These are phyloP conservation scores for Lithobates sylvaticus DNA, from an alignment of 2,797 vertebrate genomes.

Conservation along the genomic window DNA sequence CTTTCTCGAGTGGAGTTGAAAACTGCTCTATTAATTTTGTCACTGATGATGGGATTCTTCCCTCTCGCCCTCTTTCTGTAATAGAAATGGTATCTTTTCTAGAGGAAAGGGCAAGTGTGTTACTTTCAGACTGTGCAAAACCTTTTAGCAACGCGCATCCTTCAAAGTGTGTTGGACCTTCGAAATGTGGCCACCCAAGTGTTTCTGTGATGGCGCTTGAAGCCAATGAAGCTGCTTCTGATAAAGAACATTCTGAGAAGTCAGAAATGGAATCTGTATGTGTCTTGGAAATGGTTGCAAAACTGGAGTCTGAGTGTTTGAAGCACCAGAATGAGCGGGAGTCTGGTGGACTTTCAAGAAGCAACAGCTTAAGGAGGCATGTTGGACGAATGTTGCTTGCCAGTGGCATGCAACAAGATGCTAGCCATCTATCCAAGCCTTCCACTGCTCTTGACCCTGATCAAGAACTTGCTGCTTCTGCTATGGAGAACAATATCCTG, in stretches of 20 bases:
- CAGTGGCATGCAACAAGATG: slow-evolving; percentile 62
- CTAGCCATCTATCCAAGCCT: slow-evolving; percentile 39
- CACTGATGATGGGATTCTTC: slow-evolving; percentile 67
- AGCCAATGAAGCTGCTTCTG: slow-evolving; percentile 64
- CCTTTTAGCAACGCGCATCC: slow-evolving; percentile 63
- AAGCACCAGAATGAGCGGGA: slow-evolving; percentile 76
- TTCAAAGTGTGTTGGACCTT: slow-evolving; percentile 70
- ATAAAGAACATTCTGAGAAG: slow-evolving; percentile 64
- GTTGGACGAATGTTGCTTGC: slow-evolving; percentile 88
- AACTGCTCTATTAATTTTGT: slow-evolving; percentile 74
- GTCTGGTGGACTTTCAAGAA: slow-evolving; percentile 81
- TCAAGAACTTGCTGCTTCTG: slow-evolving; percentile 47
- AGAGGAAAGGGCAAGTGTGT: slow-evolving; percentile 84
- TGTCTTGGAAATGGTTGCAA: slow-evolving; percentile 94
- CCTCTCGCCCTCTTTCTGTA: slow-evolving; percentile 83
- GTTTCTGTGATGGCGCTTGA: slow-evolving; percentile 62
- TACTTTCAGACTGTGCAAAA: slow-evolving; percentile 80
- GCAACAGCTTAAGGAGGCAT: slow-evolving; percentile 85
- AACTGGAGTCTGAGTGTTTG: slow-evolving; percentile 90
- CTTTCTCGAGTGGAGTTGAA: slow-evolving; percentile 73
- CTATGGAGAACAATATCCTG: slow-evolving; percentile 6
- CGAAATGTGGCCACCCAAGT: slow-evolving; percentile 65
- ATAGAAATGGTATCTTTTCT: slow-evolving; percentile 94
- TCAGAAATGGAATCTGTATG: slow-evolving; percentile 81
- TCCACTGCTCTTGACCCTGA: slow-evolving; percentile 37